phyloP scores from a whole-genome alignment of 2,888 invertebrate genomes.

The Nowickia ferox region DNA sequence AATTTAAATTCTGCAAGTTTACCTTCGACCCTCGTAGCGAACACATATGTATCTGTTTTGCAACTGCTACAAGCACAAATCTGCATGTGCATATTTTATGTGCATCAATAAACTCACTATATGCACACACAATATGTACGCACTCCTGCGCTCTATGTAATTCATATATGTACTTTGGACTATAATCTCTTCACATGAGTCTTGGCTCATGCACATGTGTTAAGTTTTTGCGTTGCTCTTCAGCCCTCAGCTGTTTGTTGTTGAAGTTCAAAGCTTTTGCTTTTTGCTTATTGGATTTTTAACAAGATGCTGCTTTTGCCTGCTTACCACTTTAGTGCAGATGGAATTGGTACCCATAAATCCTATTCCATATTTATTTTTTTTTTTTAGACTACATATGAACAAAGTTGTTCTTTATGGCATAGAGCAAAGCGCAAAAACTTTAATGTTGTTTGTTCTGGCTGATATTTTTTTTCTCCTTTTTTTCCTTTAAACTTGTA shows the following conservation, averaged over 20 bases:
- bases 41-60: background rate
- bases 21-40: conserved; percentile 14
- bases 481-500: background rate
- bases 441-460: conserved; percentile 63
- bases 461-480: background rate
- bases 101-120: conserved; percentile 36
- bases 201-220: conserved; percentile 24
- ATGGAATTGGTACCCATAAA: conserved; percentile 64
- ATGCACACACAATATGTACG: conserved; percentile 18
- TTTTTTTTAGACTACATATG: conserved; percentile 49
- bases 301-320: conserved; percentile 59
- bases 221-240: conserved; percentile 38
- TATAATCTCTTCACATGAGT: conserved; percentile 47
- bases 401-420: conserved; percentile 61
- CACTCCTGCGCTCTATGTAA: background rate
- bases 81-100: conserved; percentile 62
- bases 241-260: conserved; percentile 63
- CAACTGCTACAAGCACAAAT: conserved; percentile 17
- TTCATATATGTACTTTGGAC: conserved; percentile 12
- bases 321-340: conserved; percentile 28
- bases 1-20: background rate
- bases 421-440: conserved; percentile 67
- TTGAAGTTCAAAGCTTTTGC: conserved; percentile 52
- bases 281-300: conserved; percentile 50
- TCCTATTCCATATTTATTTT: conserved; percentile 69